A percentile compares a stretch with the other conserved stretches of the same genome.
Evolutionary conservation across 2,113 vertebrate genomes (phyloP).

Genomic region (Taxidea taxus): DNA sequence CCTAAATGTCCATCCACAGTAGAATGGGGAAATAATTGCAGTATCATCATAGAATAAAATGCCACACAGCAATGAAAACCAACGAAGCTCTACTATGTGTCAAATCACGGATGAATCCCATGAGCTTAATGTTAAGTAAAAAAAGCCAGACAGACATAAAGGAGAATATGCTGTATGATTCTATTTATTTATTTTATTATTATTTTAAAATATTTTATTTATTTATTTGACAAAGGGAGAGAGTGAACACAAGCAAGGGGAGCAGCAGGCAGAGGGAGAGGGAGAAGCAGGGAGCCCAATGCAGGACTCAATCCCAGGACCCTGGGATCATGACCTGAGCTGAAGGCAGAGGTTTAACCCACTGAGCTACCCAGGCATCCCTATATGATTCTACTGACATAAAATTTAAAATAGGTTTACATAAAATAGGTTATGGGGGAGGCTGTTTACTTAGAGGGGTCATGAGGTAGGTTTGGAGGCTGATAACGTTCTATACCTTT

Average conservation of each 20-base stretch:
- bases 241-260: not conserved
- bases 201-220: not conserved
- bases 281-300: not conserved
- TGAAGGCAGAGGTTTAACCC: not conserved
- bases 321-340: not conserved
- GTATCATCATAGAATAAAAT: not conserved
- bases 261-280: not conserved
- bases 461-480: not conserved
- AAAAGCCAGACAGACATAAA: not conserved
- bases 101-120: not conserved
- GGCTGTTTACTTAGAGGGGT: not conserved
- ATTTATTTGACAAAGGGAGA: not conserved
- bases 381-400: not conserved
- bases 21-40: not conserved
- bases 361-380: not conserved
- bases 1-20: not conserved
- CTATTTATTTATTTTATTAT: not conserved
- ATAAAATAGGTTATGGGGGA: not conserved
- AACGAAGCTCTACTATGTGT: not conserved
- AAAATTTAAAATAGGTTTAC: not conserved
- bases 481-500: not conserved
- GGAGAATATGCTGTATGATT: not conserved
- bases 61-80: not conserved
- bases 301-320: too few relatives aligned
- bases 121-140: not conserved